phyloP scores from a whole-genome alignment of 2,888 invertebrate species.

The Conomelus anceps region DNA sequence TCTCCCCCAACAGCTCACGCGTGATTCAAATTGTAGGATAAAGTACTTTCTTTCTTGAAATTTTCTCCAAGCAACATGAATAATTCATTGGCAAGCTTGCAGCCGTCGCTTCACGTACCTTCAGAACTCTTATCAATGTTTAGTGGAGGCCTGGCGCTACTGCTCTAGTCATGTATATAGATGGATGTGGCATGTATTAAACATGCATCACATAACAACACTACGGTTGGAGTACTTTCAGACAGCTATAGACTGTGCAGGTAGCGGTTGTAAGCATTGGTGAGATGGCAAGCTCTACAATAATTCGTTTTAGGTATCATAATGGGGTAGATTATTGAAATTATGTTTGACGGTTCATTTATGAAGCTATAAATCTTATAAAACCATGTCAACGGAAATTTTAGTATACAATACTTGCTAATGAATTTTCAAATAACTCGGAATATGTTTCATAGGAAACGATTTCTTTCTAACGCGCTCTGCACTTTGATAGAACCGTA shows the following conservation, averaged over 20 bases:
- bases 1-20: neutral
- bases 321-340: too few species aligned
- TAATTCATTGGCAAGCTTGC: neutral
- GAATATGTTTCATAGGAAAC: too few species aligned
- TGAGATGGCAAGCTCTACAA: neutral
- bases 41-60: neutral
- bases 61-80: neutral
- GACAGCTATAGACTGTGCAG: neutral
- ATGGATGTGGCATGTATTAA: neutral
- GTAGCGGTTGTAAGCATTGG: neutral
- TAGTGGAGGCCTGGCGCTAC: neutral
- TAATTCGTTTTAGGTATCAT: too few species aligned
- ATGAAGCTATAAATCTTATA: too few species aligned
- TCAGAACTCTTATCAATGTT: neutral
- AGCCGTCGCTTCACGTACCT: neutral
- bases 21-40: neutral
- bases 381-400: too few species aligned
- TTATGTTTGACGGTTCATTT: too few species aligned
- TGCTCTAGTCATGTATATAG: neutral
- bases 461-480: too few species aligned
- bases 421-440: too few species aligned
- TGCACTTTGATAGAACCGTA: too few species aligned
- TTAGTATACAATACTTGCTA: too few species aligned
- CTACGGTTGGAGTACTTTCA: too few species aligned
- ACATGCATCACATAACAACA: neutral